A percentile compares a stretch with the other conserved stretches of the same genome.
Conservation (phyloP, 2,113 vertebrate genomes). For the Grantiella picta region DNA sequence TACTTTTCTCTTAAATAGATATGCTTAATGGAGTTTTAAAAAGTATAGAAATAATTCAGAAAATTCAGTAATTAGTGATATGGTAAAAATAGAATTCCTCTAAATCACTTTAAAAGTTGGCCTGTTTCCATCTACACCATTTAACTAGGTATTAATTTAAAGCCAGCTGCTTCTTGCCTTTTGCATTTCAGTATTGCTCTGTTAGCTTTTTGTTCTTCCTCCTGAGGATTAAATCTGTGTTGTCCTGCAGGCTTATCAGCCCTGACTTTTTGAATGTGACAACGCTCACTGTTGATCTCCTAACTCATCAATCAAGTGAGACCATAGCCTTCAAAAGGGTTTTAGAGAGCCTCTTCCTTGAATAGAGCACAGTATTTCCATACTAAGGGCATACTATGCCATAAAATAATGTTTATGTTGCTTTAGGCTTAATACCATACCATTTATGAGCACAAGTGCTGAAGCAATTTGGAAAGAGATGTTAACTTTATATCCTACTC, state of each 20-base stretch:
- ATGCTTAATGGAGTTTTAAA: neutral
- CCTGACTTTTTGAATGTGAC: slow-evolving; percentile 12
- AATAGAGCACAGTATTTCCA: neutral
- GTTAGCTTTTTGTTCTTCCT: slow-evolving; percentile 10
- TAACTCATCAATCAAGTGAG: slow-evolving; percentile 21
- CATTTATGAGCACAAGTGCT: slow-evolving; percentile 32
- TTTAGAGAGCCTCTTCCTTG: slow-evolving; percentile 10
- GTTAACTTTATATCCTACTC: slow-evolving; percentile 41
- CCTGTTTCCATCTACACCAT: neutral
- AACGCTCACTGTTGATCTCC: neutral
- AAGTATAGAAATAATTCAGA: neutral
- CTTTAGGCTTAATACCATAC: slow-evolving; percentile 24
- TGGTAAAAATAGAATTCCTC: slow-evolving; percentile 2
- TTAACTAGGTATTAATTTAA: slow-evolving; percentile 30
- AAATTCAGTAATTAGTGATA: slow-evolving; percentile 7
- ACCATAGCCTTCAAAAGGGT: neutral
- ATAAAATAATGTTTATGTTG: slow-evolving; percentile 41
- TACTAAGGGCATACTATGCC: neutral
- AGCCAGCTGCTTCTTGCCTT: slow-evolving; percentile 10
- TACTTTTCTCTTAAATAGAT: neutral
- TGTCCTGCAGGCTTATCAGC: slow-evolving; percentile 15
- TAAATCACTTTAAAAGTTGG: slow-evolving; percentile 10
- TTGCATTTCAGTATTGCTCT: neutral
- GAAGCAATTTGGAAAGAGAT: slow-evolving; percentile 44
- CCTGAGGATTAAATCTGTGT: slow-evolving; percentile 1